These are phyloP conservation scores for Drosophila simulans DNA, from an alignment of 1,140 invertebrate species.

Conservation along the genomic window DNA sequence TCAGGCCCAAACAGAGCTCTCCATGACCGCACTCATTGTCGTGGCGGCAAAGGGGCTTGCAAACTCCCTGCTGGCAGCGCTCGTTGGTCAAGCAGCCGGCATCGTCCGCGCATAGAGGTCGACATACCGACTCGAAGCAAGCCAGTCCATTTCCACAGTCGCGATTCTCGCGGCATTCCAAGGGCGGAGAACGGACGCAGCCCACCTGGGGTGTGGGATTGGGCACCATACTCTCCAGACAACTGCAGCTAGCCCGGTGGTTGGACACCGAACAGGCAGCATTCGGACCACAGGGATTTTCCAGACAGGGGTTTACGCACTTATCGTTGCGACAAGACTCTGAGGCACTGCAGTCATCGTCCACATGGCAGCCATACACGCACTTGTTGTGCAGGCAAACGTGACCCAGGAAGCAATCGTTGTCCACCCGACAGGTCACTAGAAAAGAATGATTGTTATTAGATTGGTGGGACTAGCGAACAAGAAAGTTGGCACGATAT, in stretches of 20 bases:
- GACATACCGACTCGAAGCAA: slow-evolving; percentile 90
- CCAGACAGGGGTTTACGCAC: slow-evolving; percentile 91
- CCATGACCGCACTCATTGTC: slow-evolving; percentile 93
- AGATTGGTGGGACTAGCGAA: not conserved
- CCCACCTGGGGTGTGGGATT: slow-evolving; percentile 93
- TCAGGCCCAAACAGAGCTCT: slow-evolving; percentile 93
- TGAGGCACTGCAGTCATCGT: slow-evolving; percentile 93
- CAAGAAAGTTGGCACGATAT: not conserved
- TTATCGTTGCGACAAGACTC: slow-evolving; percentile 92
- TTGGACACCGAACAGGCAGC: slow-evolving; percentile 92
- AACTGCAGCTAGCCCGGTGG: slow-evolving; percentile 92
- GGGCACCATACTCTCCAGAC: slow-evolving; percentile 91
- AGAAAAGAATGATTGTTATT: slow-evolving; percentile 56
- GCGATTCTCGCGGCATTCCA: slow-evolving; percentile 89
- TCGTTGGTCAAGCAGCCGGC: slow-evolving; percentile 92
- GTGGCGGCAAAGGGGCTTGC: slow-evolving; percentile 89
- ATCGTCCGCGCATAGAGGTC: slow-evolving; percentile 90
- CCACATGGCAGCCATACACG: slow-evolving; percentile 92
- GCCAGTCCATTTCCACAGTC: slow-evolving; percentile 89
- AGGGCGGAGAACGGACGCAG: slow-evolving; percentile 90
- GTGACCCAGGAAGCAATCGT: slow-evolving; percentile 96
- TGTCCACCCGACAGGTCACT: slow-evolving; percentile 95
- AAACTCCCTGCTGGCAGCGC: slow-evolving; percentile 89
- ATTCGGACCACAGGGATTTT: slow-evolving; percentile 93
- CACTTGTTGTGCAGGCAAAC: slow-evolving; percentile 94